phyloP scores from a whole-genome alignment of 2,888 invertebrate genomes.

The Hemistola chrysoprasaria region DNA sequence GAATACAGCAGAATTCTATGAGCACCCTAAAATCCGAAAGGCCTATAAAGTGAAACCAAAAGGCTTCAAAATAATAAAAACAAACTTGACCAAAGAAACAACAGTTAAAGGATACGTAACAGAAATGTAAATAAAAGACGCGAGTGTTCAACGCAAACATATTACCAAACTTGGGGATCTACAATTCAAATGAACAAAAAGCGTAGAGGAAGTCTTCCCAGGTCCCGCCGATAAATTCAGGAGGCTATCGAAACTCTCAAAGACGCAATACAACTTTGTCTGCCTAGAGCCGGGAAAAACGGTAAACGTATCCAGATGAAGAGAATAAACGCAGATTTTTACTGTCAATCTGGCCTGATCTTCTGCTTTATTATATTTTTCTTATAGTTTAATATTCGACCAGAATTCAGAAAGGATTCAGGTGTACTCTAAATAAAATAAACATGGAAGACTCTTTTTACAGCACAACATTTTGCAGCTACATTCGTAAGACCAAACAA shows the following conservation, averaged over 20 bases:
- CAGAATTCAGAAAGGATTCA: too few relatives aligned
- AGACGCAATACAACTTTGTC: slow-evolving; percentile 30
- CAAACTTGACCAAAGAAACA: slow-evolving; percentile 30
- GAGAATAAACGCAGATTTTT: slow-evolving; percentile 3
- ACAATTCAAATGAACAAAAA: slow-evolving; percentile 51
- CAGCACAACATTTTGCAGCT: too few relatives aligned
- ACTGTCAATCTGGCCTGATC: neutral
- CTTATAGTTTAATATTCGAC: too few relatives aligned
- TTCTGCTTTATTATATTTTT: too few relatives aligned
- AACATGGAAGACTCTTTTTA: too few relatives aligned
- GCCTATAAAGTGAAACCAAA: slow-evolving; percentile 13
- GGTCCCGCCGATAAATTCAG: slow-evolving; percentile 52
- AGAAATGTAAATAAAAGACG: slow-evolving; percentile 40
- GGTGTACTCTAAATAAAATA: too few relatives aligned
- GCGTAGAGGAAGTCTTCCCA: slow-evolving; percentile 42
- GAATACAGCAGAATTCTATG: slow-evolving; percentile 16
- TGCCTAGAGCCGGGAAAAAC: slow-evolving; percentile 21
- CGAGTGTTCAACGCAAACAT: slow-evolving; percentile 42
- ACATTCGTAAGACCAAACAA: too few relatives aligned
- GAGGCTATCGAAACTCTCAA: slow-evolving; percentile 38
- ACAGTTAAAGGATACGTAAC: slow-evolving; percentile 27
- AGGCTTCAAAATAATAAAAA: slow-evolving; percentile 29
- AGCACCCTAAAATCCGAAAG: slow-evolving; percentile 19
- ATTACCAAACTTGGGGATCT: slow-evolving; percentile 47
- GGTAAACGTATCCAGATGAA: neutral